phyloP scores from a whole-genome alignment of 92 coral and sea anemone species.

The Epizoanthus stellaris region DNA sequence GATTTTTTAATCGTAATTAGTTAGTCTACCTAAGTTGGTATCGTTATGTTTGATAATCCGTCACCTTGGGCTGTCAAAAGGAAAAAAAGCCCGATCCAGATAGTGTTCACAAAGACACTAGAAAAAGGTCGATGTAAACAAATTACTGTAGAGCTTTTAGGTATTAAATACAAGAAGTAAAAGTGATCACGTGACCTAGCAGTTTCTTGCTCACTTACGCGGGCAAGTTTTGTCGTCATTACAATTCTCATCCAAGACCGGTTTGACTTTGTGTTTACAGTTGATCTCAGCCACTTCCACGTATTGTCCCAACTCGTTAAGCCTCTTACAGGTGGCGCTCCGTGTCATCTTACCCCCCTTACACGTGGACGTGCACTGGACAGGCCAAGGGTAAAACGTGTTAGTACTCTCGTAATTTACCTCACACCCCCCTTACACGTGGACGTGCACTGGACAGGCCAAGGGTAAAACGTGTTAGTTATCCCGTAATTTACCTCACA shows the following conservation, averaged over 20 bases:
- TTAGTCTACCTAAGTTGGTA: too few relatives aligned
- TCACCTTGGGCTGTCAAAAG: too few relatives aligned
- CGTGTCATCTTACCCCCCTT: conserved; percentile 40
- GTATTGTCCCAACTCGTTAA: conserved; percentile 31
- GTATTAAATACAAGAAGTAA: too few relatives aligned
- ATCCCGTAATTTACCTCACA: too few relatives aligned
- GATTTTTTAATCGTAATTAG: too few relatives aligned
- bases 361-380: conserved; percentile 34
- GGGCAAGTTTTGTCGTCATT: conserved; percentile 29
- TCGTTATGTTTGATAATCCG: too few relatives aligned
- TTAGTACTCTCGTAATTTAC: too few relatives aligned
- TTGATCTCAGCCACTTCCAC: conserved; percentile 39
- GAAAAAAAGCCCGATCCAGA: too few relatives aligned
- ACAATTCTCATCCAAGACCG: conserved; percentile 8
- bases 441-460: conserved; percentile 21
- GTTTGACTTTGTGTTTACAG: conserved; percentile 35
- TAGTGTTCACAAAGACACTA: too few relatives aligned
- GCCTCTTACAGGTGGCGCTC: conserved; percentile 17
- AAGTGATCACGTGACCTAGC: not conserved
- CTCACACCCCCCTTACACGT: conserved; percentile 21
- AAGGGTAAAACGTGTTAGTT: not conserved
- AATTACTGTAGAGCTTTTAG: too few relatives aligned
- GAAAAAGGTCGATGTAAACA: too few relatives aligned
- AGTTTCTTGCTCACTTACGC: not conserved
- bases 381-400: not conserved